phyloP scores from a whole-genome alignment of 1,140 invertebrate species.

The Spodoptera frugiperda region DNA sequence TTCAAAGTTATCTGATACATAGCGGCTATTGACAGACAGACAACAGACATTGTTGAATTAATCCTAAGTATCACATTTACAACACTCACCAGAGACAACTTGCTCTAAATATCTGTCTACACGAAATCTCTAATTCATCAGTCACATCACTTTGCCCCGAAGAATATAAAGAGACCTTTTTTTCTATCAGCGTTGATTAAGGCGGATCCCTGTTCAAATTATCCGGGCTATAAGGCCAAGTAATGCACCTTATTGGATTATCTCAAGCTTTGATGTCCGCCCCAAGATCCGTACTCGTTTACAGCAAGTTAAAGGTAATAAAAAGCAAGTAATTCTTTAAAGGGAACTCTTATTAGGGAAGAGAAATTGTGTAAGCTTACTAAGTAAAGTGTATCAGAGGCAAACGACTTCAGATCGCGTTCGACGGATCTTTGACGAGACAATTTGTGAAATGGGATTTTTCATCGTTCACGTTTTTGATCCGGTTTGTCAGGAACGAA shows the following conservation, averaged over 20 bases:
- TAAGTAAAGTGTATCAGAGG: slow-evolving; percentile 61
- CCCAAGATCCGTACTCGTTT: slow-evolving; percentile 57
- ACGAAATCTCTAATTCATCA: slow-evolving; percentile 58
- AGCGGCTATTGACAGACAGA: too few relatives aligned
- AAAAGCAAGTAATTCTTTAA: slow-evolving; percentile 68
- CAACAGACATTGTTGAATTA: not conserved
- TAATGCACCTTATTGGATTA: slow-evolving; percentile 78
- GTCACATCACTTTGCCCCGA: slow-evolving; percentile 56
- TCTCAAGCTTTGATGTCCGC: slow-evolving; percentile 70
- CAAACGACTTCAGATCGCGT: slow-evolving; percentile 47
- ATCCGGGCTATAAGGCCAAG: slow-evolving; percentile 54
- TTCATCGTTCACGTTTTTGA: not conserved
- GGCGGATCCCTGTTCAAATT: slow-evolving; percentile 59
- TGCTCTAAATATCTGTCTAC: not conserved
- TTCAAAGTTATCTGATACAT: too few relatives aligned
- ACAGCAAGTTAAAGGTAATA: slow-evolving; percentile 65
- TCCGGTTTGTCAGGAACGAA: not conserved
- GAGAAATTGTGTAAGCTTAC: slow-evolving; percentile 64
- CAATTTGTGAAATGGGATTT: slow-evolving; percentile 39
- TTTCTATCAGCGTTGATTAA: slow-evolving; percentile 67
- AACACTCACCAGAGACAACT: too few relatives aligned
- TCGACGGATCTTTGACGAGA: slow-evolving; percentile 12
- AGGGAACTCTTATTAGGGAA: slow-evolving; percentile 61
- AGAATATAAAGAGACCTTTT: slow-evolving; percentile 59
- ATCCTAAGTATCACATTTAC: not conserved